Conservation (phyloP, 1,140 invertebrate species). For the Ectropis grisescens region DNA sequence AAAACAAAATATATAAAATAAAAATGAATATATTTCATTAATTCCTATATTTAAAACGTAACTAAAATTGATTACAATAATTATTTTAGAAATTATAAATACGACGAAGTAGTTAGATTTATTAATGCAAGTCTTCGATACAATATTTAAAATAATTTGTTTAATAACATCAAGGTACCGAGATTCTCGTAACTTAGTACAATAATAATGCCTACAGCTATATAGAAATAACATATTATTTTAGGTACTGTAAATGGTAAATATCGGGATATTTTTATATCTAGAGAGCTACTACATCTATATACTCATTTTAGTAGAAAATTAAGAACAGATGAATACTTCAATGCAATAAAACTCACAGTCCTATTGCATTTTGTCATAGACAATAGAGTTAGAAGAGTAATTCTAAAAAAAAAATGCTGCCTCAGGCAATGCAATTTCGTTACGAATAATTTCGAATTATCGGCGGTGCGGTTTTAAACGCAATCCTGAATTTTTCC, state of each 20-base stretch:
- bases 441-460: too few relatives aligned
- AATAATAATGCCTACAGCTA: conserved; percentile 21
- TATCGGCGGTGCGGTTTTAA: conserved; percentile 49
- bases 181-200: conserved; percentile 50
- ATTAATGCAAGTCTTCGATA: too few relatives aligned
- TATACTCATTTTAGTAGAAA: too few relatives aligned
- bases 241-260: conserved; percentile 21
- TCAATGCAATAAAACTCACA: too few relatives aligned
- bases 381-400: too few relatives aligned
- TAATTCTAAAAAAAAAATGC: too few relatives aligned
- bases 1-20: conserved; percentile 66
- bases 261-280: neutral
- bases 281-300: conserved; percentile 59
- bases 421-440: too few relatives aligned
- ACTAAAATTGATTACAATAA: conserved; percentile 52
- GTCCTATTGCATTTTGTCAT: too few relatives aligned
- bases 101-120: too few relatives aligned
- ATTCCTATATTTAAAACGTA: conserved; percentile 54
- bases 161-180: conserved; percentile 37
- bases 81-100: conserved; percentile 33
- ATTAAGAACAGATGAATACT: conserved; percentile 11
- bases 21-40: conserved; percentile 69
- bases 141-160: conserved; percentile 18
- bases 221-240: conserved; percentile 33
- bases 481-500: conserved; percentile 36